Base-by-base conservation (phyloP, 2,888 invertebrate genomes). In the Psococerastis gibbosa region DNA sequence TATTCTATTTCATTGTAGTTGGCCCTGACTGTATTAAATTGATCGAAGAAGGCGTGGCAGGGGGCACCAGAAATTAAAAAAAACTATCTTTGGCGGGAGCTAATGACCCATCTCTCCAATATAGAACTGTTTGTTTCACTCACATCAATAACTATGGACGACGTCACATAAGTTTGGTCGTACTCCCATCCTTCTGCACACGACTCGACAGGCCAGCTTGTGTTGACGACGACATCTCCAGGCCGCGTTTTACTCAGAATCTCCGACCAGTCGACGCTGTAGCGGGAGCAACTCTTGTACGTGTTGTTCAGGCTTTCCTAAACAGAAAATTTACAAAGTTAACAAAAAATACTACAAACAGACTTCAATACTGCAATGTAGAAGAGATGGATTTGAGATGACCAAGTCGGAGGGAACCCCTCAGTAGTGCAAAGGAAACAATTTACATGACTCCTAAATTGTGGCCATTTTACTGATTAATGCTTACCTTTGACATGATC, bases 131-230 rank as follows among this genome's bases (percentile, higher is more conserved):
- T 16, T 15, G 20, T n/a, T 18, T 20, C 41, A 48, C 54, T 48
- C 44, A 84, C 83, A 63, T 88, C 87, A 51, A 81, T 80, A 15
- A 88, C 85, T 52, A 87, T 75, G 9, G 85, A 85, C 2, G 85
- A 85, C 49, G 63, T 62, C 3, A 82, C 68, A 56, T 71, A 70
- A 3, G 72, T 69, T 43, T 62, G 71, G 52, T 85, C 71, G 55
- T 81, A 88, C 54, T 80, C 81, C 73, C 83, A 87, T 22, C 87
- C 87, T 56, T 80, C 69, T 34, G 65, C 56, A 56, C 87, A 88
- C 4, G 68, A 64, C 53, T 80, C 76, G 3, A 67, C 59, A 0
- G 74, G 68, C 78, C 78, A 81, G 2, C 65, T 64, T 11, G 56
- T 49, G 52, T 74, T 73, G 2, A 68, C 61, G 48, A 63, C 57